Evolutionary conservation across 2,888 invertebrate species (phyloP), one percentile per base, ranked within the genome.

Genomic region (Acanthacorydalis orientalis): DNA sequence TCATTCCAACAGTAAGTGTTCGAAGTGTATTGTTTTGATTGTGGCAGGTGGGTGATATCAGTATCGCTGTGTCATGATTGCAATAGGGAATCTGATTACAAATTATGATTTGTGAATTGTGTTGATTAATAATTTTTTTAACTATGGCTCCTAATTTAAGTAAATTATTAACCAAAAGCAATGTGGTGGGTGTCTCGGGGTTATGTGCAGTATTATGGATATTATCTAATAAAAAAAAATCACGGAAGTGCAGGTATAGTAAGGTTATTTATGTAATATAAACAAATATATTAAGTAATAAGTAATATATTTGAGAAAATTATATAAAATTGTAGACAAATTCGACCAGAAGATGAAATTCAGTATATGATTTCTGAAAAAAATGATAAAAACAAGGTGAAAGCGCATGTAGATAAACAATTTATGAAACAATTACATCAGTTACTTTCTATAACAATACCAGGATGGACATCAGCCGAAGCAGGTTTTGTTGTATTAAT

Each of bases 321-420:
- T 11, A 32, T 53, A 48, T 53, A 57, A 49, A 54, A 52, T 59
- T 64, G 49, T 58, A 70, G 75, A 60, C 68, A 68, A 60, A 63
- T 61, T 34, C 69, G 69, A 56, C 74, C 78, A 2, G 78, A 80
- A 57, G 80, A 83, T 56, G 82, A 82, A 60, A 78, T 86, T 51
- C 80, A 84, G 57, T 87, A 86, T 61, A 75, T 83, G 69, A 86
- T 87, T 52, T 77, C 80, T 53, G 83, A 86, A 57, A 76, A 76
- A 57, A 68, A 70, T 55, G 74, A 71, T 51, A 67, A 67, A 53
- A 72, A 68, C 53, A 61, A 68, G 43, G 72, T 75, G 1, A 84
- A 78, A 61, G 85, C 87, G 2, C 82, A 84, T 51, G 83, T 88
- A 2, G 81, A 89, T 61, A 75, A 75, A 7, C 69, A 73, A 54